Conservation (phyloP, 2,113 vertebrate species). For the Engraulis encrasicolus region DNA sequence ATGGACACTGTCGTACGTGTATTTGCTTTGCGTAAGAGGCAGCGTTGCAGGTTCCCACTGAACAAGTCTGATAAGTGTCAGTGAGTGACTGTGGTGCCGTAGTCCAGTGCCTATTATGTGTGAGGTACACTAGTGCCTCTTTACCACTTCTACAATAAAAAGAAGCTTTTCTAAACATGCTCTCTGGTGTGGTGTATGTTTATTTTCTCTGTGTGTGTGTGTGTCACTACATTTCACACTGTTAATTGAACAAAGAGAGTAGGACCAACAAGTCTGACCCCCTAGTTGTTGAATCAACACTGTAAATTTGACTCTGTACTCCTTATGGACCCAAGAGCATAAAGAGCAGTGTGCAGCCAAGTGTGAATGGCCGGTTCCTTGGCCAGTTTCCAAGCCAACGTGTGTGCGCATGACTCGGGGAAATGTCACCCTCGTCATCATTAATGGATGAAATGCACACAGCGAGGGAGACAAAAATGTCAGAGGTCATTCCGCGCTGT, state of each 20-base stretch:
- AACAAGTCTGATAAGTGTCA: conserved; percentile 64
- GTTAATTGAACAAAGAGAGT: too few species aligned
- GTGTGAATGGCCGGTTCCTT: conserved; percentile 6
- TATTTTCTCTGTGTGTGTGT: too few species aligned
- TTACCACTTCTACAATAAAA: conserved; percentile 78
- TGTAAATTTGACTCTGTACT: too few species aligned
- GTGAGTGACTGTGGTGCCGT: conserved; percentile 70
- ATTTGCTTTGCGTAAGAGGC: not conserved
- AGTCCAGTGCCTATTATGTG: conserved; percentile 83
- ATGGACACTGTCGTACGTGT: not conserved
- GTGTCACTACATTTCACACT: not conserved
- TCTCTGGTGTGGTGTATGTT: conserved; percentile 56
- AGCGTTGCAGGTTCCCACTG: conserved; percentile 43
- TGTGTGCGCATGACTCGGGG: conserved; percentile 30
- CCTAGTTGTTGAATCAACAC: too few species aligned
- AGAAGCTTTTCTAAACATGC: conserved; percentile 72
- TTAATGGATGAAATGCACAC: conserved; percentile 44
- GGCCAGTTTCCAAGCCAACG: conserved; percentile 19
- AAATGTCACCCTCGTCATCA: conserved; percentile 44
- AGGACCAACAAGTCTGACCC: too few species aligned
- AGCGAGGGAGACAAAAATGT: conserved; percentile 21
- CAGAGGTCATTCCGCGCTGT: not conserved
- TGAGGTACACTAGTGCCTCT: conserved; percentile 81
- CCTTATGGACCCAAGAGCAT: not conserved
- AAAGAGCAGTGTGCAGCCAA: conserved; percentile 14